A percentile compares a stretch with the other conserved stretches of the same genome.
Conservation (phyloP, 2,113 vertebrate species). For the Aix galericulata region DNA sequence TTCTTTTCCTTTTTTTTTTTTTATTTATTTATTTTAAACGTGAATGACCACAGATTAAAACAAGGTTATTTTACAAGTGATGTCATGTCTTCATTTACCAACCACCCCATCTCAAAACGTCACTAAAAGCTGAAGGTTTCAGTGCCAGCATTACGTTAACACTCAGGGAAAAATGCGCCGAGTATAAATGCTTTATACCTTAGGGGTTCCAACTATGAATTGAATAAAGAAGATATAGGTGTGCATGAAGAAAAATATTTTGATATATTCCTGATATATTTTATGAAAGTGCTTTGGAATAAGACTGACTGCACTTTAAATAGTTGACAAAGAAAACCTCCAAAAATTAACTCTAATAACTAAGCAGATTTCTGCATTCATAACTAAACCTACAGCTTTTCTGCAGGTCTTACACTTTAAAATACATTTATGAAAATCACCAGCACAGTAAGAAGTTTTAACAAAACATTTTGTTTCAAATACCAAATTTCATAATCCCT, state of each 20-base stretch:
- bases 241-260: neutral
- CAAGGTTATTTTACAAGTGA: neutral
- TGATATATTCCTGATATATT: neutral
- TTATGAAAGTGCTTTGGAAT: neutral
- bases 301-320: neutral
- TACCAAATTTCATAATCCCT: neutral
- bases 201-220: neutral
- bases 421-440: neutral
- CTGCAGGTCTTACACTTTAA: neutral
- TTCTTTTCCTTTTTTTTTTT: too few relatives aligned
- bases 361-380: neutral
- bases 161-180: rapidly evolving
- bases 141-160: neutral
- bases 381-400: neutral
- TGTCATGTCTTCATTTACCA: neutral
- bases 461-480: neutral
- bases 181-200: neutral
- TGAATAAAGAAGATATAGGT: neutral
- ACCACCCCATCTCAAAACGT: neutral
- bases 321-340: neutral
- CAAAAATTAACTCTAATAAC: neutral
- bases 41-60: neutral
- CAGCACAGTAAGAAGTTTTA: neutral
- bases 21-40: too few relatives aligned
- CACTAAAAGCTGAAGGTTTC: neutral